Percentiles rank a stretch among this genome's conserved stretches.
Evolutionary conservation across 2,888 invertebrate genomes (phyloP).

Genomic region (Megaustenia siamemsis): DNA sequence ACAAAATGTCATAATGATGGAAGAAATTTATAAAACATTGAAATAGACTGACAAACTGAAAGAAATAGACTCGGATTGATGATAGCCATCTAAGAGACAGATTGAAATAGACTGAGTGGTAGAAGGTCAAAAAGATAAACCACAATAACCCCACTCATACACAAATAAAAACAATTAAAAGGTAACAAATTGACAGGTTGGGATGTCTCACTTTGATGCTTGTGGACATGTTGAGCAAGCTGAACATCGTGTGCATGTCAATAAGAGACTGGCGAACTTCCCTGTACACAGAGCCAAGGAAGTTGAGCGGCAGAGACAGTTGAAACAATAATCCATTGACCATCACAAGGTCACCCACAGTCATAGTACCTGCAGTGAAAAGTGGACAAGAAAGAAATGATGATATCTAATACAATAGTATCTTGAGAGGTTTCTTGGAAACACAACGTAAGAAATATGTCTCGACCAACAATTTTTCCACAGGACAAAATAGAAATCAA

Average conservation of each 20-base stretch:
- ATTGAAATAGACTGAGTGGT: neutral
- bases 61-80: too few relatives aligned
- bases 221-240: constrained; percentile 92
- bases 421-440: too few relatives aligned
- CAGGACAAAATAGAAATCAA: too few relatives aligned
- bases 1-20: too few relatives aligned
- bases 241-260: constrained; percentile 99
- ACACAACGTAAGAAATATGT: too few relatives aligned
- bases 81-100: neutral
- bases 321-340: constrained; percentile 98
- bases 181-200: neutral
- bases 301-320: constrained; percentile 96
- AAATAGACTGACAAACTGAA: too few relatives aligned
- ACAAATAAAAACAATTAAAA: neutral
- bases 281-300: constrained; percentile 97
- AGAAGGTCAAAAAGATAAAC: neutral
- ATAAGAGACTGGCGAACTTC: constrained; percentile 97
- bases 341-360: constrained; percentile 98
- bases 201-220: constrained; percentile 83
- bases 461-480: too few relatives aligned
- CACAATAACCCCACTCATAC: neutral
- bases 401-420: too few relatives aligned
- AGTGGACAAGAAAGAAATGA: neutral
- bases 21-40: too few relatives aligned
- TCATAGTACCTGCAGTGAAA: constrained; percentile 89